Conservation (phyloP, 1,140 invertebrate genomes). For the Ceratina japonica region DNA sequence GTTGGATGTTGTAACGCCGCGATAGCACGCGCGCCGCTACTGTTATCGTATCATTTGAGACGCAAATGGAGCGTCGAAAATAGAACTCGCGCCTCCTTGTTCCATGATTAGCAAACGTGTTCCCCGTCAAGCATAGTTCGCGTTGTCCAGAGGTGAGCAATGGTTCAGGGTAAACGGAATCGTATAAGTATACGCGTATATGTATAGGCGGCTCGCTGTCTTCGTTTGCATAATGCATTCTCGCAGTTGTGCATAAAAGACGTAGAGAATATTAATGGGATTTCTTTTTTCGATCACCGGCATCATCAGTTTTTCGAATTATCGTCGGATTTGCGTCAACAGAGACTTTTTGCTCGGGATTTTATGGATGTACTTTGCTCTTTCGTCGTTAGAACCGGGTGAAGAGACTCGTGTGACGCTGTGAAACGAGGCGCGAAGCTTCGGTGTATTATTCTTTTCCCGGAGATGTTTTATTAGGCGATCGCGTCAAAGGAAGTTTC, state of each 20-base stretch:
- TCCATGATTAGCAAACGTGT: neutral
- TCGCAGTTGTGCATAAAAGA: too few relatives aligned
- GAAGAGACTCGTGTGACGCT: neutral
- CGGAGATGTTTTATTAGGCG: slow-evolving; percentile 27
- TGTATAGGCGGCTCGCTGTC: too few relatives aligned
- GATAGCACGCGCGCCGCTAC: neutral
- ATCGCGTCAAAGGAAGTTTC: slow-evolving; percentile 30
- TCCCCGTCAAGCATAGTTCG: neutral
- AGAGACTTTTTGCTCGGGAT: too few relatives aligned
- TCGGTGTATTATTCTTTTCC: neutral
- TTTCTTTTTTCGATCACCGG: too few relatives aligned
- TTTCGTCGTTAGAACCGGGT: neutral
- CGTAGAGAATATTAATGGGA: too few relatives aligned
- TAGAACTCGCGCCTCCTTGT: neutral
- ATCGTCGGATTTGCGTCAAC: too few relatives aligned
- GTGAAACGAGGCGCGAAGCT: neutral
- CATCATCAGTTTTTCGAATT: too few relatives aligned
- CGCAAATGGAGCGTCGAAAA: slow-evolving; percentile 8
- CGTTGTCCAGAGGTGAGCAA: too few relatives aligned
- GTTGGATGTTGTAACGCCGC: slow-evolving; percentile 4
- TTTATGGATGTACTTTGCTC: neutral
- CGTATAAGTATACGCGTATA: too few relatives aligned
- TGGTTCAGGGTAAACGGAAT: too few relatives aligned
- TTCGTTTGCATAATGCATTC: too few relatives aligned
- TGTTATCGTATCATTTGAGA: neutral